These are phyloP conservation scores for Julus scandinavius DNA, from an alignment of 2,888 invertebrate genomes.

Conservation along the genomic window DNA sequence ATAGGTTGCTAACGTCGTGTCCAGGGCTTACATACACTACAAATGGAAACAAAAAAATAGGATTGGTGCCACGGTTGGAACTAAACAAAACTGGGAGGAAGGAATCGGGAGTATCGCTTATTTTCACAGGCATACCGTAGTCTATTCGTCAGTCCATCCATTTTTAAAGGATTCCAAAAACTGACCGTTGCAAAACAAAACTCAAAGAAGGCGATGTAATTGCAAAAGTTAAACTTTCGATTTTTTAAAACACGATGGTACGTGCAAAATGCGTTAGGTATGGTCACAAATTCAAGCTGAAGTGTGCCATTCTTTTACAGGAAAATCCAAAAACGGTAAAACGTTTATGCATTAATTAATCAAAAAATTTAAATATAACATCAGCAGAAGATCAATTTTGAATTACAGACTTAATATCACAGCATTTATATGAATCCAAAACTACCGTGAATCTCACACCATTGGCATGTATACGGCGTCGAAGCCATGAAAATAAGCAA, in stretches of 20 bases:
- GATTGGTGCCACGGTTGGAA: constrained; percentile 46
- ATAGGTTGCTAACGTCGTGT: constrained; percentile 54
- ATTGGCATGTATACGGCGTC: neutral
- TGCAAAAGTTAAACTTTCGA: too few species aligned
- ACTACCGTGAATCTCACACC: neutral
- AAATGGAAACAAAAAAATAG: constrained; percentile 51
- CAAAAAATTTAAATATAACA: too few species aligned
- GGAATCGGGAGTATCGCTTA: neutral
- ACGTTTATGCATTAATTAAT: too few species aligned
- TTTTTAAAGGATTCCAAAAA: neutral
- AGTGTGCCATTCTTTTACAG: too few species aligned
- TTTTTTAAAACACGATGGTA: too few species aligned
- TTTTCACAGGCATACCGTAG: neutral
- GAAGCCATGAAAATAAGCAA: constrained; percentile 11
- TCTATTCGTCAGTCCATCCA: neutral
- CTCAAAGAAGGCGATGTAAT: too few species aligned
- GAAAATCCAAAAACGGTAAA: too few species aligned
- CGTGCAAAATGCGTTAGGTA: too few species aligned
- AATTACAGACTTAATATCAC: too few species aligned
- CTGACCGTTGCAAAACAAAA: too few species aligned
- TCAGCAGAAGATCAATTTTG: too few species aligned
- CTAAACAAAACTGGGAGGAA: constrained; percentile 20
- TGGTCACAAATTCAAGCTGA: too few species aligned
- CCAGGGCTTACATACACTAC: constrained; percentile 58
- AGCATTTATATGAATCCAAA: neutral